Conservation (phyloP, 2,888 invertebrate species). For the Thecophora atra region DNA sequence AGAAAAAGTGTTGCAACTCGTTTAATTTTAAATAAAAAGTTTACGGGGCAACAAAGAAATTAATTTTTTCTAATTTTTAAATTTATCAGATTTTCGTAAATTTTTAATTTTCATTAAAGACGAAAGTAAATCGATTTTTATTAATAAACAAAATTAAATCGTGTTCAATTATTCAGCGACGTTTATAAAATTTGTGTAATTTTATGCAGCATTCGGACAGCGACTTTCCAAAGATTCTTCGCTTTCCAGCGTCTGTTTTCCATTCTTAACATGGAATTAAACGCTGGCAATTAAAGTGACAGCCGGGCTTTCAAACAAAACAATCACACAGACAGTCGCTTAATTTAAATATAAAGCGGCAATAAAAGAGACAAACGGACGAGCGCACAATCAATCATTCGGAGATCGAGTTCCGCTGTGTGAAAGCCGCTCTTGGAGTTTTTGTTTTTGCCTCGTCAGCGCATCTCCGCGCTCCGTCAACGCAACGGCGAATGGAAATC, state of each 20-base stretch:
- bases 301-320: too few relatives aligned
- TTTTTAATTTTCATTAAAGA: constrained; percentile 13
- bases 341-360: neutral
- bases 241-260: too few relatives aligned
- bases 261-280: too few relatives aligned
- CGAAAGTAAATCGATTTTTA: constrained; percentile 13
- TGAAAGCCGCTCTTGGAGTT: constrained; percentile 1
- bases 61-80: neutral
- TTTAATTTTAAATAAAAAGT: neutral
- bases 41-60: too few relatives aligned
- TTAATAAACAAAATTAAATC: constrained; percentile 13
- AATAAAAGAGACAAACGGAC: constrained; percentile 12
- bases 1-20: constrained; percentile 17
- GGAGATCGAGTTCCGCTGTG: neutral
- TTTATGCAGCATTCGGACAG: too few relatives aligned
- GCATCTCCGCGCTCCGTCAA: constrained; percentile 5
- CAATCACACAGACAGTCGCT: neutral
- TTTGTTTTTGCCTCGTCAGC: constrained; percentile 1
- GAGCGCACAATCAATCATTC: neutral
- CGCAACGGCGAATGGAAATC: constrained; percentile 25
- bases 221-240: too few relatives aligned
- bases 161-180: constrained; percentile 14
- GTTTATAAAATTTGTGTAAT: too few relatives aligned
- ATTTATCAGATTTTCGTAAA: neutral
- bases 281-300: too few relatives aligned